A percentile compares a stretch with the other conserved stretches of the same genome.
These are phyloP conservation scores for Wiebesia pumilae DNA, from an alignment of 1,140 invertebrate genomes.

Conservation along the genomic window DNA sequence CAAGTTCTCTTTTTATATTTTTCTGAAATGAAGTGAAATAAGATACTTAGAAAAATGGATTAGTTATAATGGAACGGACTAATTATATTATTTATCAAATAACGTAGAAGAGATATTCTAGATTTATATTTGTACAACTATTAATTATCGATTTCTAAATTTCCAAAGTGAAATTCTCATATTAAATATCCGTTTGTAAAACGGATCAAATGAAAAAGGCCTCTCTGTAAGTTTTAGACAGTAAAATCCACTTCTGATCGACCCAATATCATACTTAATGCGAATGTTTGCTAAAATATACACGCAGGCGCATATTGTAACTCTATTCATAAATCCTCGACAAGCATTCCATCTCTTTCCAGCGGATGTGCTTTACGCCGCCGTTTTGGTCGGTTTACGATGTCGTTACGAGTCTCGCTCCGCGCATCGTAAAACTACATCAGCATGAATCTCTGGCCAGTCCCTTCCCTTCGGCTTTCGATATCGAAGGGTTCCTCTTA, in stretches of 20 bases:
- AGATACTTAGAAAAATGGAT: not conserved
- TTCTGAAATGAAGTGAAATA: not conserved
- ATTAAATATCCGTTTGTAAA: not conserved
- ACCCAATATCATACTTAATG: no score
- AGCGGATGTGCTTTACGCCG: conserved; percentile 13
- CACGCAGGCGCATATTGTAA: not conserved
- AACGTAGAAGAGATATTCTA: not conserved
- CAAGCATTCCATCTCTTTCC: not conserved
- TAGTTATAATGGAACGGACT: not conserved
- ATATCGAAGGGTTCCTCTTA: not conserved
- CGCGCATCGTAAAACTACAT: not conserved
- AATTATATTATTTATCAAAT: not conserved
- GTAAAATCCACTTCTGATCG: not conserved
- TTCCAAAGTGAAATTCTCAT: not conserved
- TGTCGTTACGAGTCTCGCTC: conserved; percentile 2
- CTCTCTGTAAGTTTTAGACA: not conserved
- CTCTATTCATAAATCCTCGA: not conserved
- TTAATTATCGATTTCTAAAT: not conserved
- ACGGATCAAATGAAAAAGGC: not conserved
- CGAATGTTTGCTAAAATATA: no score
- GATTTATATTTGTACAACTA: not conserved
- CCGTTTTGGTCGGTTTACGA: conserved; percentile 10
- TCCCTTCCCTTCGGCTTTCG: not conserved
- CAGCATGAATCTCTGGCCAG: not conserved
- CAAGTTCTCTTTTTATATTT: no score